Percentiles rank a stretch among this genome's conserved stretches.
Evolutionary conservation across 2,113 vertebrate genomes (phyloP).

Genomic region (Plotosus lineatus): DNA sequence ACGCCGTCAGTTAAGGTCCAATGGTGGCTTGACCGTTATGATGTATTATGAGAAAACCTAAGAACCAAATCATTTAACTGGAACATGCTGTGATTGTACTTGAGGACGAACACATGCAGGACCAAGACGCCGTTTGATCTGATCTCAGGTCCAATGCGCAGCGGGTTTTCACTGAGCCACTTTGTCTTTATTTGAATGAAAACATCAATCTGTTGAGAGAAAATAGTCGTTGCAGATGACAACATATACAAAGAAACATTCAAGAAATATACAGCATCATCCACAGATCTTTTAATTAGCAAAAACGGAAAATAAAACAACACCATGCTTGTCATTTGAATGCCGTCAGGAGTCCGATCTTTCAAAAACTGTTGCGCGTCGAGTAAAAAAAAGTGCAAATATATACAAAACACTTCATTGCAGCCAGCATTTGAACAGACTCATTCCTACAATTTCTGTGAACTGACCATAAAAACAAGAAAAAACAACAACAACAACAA

Average conservation of each 20-base stretch:
- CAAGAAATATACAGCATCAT: slow-evolving; percentile 65
- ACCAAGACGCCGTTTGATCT: background rate
- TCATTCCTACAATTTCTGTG: slow-evolving; percentile 55
- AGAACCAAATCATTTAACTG: background rate
- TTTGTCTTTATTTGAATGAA: slow-evolving; percentile 63
- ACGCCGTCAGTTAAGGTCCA: too few species aligned
- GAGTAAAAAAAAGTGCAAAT: slow-evolving; percentile 66
- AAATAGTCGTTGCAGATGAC: slow-evolving; percentile 57
- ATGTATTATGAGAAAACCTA: background rate
- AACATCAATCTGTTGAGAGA: slow-evolving; percentile 58
- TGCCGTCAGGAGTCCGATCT: slow-evolving; percentile 59
- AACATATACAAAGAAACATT: slow-evolving; percentile 59
- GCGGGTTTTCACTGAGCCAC: slow-evolving; percentile 54
- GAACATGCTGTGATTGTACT: background rate
- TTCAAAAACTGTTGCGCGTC: slow-evolving; percentile 56
- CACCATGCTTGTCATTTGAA: slow-evolving; percentile 64
- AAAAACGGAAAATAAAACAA: slow-evolving; percentile 58
- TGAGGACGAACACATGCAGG: background rate
- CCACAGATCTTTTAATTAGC: slow-evolving; percentile 64
- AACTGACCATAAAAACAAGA: slow-evolving; percentile 37
- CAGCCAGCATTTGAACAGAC: slow-evolving; percentile 61
- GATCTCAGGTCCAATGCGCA: background rate
- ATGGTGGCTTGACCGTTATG: background rate
- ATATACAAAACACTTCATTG: slow-evolving; percentile 68
- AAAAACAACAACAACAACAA: slow-evolving; percentile 8